Evolutionary conservation across 2,888 invertebrate genomes (phyloP).

Genomic region (Nebria salina): DNA sequence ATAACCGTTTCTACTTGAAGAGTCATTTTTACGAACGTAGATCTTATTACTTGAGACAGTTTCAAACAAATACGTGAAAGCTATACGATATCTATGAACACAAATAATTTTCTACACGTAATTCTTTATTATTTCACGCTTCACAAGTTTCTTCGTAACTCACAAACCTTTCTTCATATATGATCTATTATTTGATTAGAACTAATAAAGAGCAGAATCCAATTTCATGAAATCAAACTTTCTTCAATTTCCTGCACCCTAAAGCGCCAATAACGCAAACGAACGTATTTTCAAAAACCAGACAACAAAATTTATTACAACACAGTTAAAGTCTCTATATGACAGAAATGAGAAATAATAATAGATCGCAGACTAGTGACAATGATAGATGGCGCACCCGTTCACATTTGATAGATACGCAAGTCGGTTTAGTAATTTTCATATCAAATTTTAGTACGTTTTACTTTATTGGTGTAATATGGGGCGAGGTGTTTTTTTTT

Average conservation of each 20-base stretch:
- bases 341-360: conserved; percentile 21
- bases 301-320: neutral
- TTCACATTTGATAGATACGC: neutral
- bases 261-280: neutral
- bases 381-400: neutral
- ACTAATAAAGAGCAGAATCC: neutral
- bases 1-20: too few relatives aligned
- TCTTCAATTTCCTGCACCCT: neutral
- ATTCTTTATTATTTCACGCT: neutral
- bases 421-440: neutral
- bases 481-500: neutral
- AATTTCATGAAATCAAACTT: neutral
- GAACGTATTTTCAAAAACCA: neutral
- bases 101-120: neutral
- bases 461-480: neutral
- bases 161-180: neutral
- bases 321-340: conserved; percentile 5
- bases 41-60: too few relatives aligned
- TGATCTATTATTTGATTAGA: neutral
- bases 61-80: too few relatives aligned
- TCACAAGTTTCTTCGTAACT: neutral
- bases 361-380: neutral
- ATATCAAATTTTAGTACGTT: too few relatives aligned
- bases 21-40: too few relatives aligned
- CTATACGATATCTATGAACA: too few relatives aligned